Evolutionary conservation across 2,797 vertebrate species (phyloP).

Genomic region (Sphaeramia orbicularis): DNA sequence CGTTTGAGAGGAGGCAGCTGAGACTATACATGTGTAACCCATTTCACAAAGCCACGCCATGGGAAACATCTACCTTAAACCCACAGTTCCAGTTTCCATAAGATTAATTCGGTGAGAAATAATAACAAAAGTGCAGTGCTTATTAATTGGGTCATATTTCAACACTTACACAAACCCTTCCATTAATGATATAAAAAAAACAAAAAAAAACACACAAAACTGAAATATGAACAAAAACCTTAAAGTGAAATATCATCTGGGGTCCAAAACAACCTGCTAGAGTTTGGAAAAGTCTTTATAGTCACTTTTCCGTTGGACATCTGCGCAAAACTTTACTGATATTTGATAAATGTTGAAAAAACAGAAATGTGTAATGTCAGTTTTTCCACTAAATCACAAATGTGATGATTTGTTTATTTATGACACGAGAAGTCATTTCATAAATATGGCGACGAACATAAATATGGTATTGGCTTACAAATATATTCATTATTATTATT

Average conservation of each 20-base stretch:
- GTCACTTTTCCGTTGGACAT: too few relatives aligned
- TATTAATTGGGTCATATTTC: constrained; percentile 81
- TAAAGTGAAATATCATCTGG: constrained; percentile 18
- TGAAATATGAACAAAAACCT: constrained; percentile 2
- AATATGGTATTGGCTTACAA: too few relatives aligned
- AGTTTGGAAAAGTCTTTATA: constrained; percentile 35
- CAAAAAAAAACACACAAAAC: constrained; percentile 55
- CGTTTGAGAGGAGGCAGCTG: constrained; percentile 58
- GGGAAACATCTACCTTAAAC: constrained; percentile 74
- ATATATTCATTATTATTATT: too few relatives aligned
- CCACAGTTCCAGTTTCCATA: constrained; percentile 68
- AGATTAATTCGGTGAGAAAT: constrained; percentile 77
- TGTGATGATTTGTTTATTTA: too few relatives aligned
- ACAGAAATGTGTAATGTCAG: too few relatives aligned
- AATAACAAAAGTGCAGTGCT: constrained; percentile 75
- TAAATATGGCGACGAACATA: too few relatives aligned
- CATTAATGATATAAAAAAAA: constrained; percentile 68
- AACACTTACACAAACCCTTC: constrained; percentile 56
- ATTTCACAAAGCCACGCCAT: constrained; percentile 77
- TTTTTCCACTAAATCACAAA: too few relatives aligned
- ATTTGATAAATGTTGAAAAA: too few relatives aligned
- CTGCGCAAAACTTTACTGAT: too few relatives aligned
- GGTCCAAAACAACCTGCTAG: constrained; percentile 46
- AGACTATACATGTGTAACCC: constrained; percentile 76
- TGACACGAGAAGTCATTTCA: too few relatives aligned